Base-by-base conservation (phyloP, 2,113 vertebrate species). In the Taxidea taxus region DNA sequence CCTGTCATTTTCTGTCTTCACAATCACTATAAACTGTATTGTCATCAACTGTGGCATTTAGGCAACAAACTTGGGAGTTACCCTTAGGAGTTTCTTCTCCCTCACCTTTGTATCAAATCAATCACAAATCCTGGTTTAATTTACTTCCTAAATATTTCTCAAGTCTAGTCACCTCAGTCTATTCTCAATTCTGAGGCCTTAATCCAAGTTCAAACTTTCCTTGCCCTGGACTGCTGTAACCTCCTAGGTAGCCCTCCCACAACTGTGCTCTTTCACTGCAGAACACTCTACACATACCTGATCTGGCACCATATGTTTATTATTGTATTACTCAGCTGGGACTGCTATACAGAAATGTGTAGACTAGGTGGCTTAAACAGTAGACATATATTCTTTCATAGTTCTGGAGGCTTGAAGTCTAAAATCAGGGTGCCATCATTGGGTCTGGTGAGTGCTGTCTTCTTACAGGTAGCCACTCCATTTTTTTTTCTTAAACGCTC, bases 91-190 rank as follows among this genome's bases (percentile, higher is more conserved):
- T 86, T 85, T 90, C 20, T 64, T 90, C 64, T 93, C 14, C 42
- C 68, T 97, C 8, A 37, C 34, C 1, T 91, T 87, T 91, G 13
- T 72, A 60, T 94, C 15, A 87, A 54, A 87, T 75, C 39, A 29
- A 44, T 64, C 7, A 88, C 44, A 93, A 88, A 64, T 82, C n/a
- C 90, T n/a, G 77, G 56, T 81, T 91, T 92, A 62, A 81, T 93
- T 90, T 93, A 74, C 54, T 93, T 91, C 16, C n/a, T 92, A 47
- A 84, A 47, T 95, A 72, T 80, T 95, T 86, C 34, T 87, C 39
- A 80, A 74, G 39, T 31, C 23, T 82, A 16, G 37, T 75, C 37
- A 74, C 49, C 42, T 90, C 51, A 0, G 13, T 72, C 37, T n/a
- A 21, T 75, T 93, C 77, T 56, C 5, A 88, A 0, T 90, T 60